Evolutionary conservation across 2,113 vertebrate genomes (phyloP).

Genomic region (Hyaena hyaena): DNA sequence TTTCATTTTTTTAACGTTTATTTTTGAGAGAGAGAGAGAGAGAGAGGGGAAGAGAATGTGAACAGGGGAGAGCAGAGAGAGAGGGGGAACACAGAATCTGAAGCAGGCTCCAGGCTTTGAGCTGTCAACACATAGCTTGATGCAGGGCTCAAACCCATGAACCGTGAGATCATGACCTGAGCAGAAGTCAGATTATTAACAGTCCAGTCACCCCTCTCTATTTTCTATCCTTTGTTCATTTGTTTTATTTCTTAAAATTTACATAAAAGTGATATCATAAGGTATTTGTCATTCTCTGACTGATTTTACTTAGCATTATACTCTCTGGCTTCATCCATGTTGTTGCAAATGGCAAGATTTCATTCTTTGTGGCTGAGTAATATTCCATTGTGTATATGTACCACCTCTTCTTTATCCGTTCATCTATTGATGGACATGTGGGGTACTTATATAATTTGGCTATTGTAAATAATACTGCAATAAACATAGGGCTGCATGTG

Average conservation of each 20-base stretch:
- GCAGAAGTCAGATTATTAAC: no score
- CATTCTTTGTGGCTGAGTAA: not conserved
- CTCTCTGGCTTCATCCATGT: not conserved
- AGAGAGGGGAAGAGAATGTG: no score
- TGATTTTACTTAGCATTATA: not conserved
- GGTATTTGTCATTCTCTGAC: not conserved
- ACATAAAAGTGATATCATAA: not conserved
- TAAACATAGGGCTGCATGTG: not conserved
- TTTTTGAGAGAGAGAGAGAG: no score
- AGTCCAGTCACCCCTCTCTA: no score
- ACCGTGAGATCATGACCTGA: no score
- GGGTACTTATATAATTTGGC: not conserved
- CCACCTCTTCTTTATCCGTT: not conserved
- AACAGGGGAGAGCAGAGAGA: no score
- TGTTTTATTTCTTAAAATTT: not conserved
- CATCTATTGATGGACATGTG: not conserved
- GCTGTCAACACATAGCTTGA: no score
- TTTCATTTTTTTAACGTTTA: not conserved
- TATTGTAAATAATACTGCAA: not conserved
- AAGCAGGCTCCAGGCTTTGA: no score
- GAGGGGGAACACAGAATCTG: no score
- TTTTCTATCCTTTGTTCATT: not conserved
- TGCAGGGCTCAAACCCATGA: no score
- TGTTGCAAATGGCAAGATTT: not conserved
- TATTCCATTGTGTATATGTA: not conserved